Conservation (phyloP, 2,888 invertebrate species). For the Orthosia gracilis region DNA sequence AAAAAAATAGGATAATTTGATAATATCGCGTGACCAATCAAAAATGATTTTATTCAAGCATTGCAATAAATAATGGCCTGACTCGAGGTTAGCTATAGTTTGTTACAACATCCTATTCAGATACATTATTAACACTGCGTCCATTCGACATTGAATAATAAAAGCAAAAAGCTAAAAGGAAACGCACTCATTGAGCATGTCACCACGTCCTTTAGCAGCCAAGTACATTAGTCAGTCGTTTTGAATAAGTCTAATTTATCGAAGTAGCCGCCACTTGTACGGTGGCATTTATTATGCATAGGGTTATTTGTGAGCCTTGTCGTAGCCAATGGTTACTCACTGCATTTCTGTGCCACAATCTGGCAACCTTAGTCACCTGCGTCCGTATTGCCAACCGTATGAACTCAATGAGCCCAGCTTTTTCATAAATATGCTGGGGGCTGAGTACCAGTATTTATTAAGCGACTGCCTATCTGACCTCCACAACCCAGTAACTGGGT, state of each 20-base stretch:
- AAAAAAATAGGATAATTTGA: slow-evolving; percentile 12
- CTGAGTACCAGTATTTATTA: too few species aligned
- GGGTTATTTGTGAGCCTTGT: slow-evolving; percentile 72
- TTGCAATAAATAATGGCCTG: slow-evolving; percentile 23
- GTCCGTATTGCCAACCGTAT: slow-evolving; percentile 2
- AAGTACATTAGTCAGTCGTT: slow-evolving; percentile 32
- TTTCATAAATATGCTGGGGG: too few species aligned
- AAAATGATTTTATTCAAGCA: slow-evolving; percentile 22
- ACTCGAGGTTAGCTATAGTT: slow-evolving; percentile 30
- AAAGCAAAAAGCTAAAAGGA: slow-evolving; percentile 19
- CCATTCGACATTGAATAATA: slow-evolving; percentile 30
- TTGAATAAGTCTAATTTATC: slow-evolving; percentile 51
- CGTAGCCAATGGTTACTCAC: slow-evolving; percentile 69
- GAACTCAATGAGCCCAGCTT: too few species aligned
- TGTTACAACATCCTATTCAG: slow-evolving; percentile 32
- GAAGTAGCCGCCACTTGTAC: slow-evolving; percentile 41
- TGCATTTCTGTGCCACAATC: slow-evolving; percentile 55
- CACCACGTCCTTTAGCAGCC: slow-evolving; percentile 8
- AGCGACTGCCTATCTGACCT: too few species aligned
- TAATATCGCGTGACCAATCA: slow-evolving; percentile 33
- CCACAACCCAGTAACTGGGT: too few species aligned
- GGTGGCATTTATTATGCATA: slow-evolving; percentile 72
- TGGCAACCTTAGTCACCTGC: slow-evolving; percentile 31
- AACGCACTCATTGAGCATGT: slow-evolving; percentile 24
- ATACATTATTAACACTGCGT: slow-evolving; percentile 10